These are phyloP conservation scores for Caenorhabditis parvicauda DNA, from an alignment of 2,888 invertebrate genomes.

Conservation along the genomic window DNA sequence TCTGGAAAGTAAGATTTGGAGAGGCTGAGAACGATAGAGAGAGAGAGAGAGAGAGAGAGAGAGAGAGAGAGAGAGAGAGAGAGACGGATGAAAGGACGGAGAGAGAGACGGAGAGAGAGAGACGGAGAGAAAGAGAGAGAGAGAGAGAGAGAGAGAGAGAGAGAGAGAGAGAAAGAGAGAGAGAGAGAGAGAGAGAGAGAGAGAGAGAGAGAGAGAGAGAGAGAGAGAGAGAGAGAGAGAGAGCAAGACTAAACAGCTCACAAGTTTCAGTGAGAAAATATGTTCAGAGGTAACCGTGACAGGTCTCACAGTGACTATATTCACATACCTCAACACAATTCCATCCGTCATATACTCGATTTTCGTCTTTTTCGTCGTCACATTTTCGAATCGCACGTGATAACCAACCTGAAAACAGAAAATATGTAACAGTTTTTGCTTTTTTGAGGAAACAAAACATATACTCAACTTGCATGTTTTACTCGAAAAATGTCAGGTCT, in stretches of 20 bases:
- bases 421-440: neutral
- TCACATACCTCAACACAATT: constrained; percentile 74
- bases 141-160: constrained; percentile 2
- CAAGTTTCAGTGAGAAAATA: neutral
- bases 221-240: neutral
- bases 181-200: neutral
- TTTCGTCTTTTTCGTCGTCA: constrained; percentile 61
- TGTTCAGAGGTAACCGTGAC: too few relatives aligned
- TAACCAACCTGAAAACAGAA: constrained; percentile 73
- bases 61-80: neutral
- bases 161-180: constrained; percentile 1
- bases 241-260: constrained; percentile 1
- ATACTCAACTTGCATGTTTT: too few relatives aligned
- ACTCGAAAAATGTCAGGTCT: too few relatives aligned
- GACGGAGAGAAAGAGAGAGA: neutral
- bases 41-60: neutral
- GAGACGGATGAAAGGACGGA: neutral
- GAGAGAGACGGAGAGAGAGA: constrained; percentile 1
- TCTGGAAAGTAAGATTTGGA: constrained; percentile 4
- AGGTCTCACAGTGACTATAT: too few relatives aligned
- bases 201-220: neutral
- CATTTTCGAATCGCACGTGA: constrained; percentile 73
- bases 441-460: too few relatives aligned
- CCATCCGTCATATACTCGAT: constrained; percentile 89
- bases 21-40: neutral